Percentiles rank a stretch among this genome's conserved stretches.
Conservation (phyloP, 2,113 vertebrate species). For the Nesogale talazaci region DNA sequence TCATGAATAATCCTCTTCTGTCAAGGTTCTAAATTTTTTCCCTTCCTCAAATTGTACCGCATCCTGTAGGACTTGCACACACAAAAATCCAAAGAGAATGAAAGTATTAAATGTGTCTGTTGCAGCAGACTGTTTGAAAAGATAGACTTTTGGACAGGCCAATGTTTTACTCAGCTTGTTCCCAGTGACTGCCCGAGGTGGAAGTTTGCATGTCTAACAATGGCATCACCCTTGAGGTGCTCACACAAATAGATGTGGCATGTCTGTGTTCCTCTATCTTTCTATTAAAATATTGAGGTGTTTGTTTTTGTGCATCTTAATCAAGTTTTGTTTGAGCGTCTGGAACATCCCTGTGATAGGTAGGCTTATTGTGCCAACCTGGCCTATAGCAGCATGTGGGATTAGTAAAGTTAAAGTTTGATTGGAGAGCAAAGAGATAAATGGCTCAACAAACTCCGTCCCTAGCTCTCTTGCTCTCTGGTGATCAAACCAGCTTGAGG, state of each 20-base stretch:
- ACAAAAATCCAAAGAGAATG: background rate
- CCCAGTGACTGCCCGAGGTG: background rate
- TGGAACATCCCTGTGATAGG: background rate
- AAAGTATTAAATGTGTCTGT: background rate
- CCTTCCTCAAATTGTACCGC: background rate
- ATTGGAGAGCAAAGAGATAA: too few relatives aligned
- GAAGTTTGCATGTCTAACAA: background rate
- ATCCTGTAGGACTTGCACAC: background rate
- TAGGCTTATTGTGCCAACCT: too few relatives aligned
- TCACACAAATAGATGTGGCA: background rate
- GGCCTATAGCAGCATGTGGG: too few relatives aligned
- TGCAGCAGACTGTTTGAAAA: background rate
- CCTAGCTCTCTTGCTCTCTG: too few relatives aligned
- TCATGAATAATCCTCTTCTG: too few relatives aligned
- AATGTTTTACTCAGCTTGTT: background rate
- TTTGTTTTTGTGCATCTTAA: background rate
- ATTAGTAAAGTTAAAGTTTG: too few relatives aligned
- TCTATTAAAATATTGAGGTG: background rate
- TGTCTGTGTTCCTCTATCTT: background rate
- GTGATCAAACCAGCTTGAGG: too few relatives aligned
- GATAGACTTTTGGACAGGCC: background rate
- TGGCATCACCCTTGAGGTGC: background rate
- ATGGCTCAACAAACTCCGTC: too few relatives aligned
- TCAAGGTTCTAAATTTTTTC: slow-evolving; percentile 5
- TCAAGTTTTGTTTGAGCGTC: background rate